Percentiles rank a stretch among this genome's conserved stretches.
Evolutionary conservation across 2,113 vertebrate genomes (phyloP).

Genomic region (Sclerurus mexicanus): DNA sequence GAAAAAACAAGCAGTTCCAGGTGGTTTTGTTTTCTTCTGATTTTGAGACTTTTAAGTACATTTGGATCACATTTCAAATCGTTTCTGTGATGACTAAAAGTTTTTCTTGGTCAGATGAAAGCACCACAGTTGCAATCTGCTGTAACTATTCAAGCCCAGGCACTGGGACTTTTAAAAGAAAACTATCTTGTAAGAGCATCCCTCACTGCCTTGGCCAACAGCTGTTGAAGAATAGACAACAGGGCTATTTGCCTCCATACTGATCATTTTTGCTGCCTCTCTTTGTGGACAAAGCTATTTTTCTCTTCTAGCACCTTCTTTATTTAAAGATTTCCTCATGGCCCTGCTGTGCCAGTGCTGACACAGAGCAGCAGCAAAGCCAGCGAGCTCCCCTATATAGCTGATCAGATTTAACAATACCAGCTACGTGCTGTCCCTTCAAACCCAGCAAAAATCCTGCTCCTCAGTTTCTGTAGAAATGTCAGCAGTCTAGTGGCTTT

Average conservation of each 20-base stretch:
- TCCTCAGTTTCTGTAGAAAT: neutral
- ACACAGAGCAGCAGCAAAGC: neutral
- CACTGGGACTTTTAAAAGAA: neutral
- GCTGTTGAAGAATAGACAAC: neutral
- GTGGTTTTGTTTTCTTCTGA: neutral
- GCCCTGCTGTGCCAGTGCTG: neutral
- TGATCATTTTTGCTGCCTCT: neutral
- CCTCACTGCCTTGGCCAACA: neutral
- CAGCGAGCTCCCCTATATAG: neutral
- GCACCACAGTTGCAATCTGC: neutral
- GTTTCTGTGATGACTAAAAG: neutral
- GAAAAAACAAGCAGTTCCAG: neutral
- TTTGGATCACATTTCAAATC: neutral
- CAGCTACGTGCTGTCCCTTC: neutral
- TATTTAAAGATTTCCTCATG: neutral
- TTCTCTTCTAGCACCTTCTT: neutral
- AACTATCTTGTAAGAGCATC: neutral
- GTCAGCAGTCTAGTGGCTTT: neutral
- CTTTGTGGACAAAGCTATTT: neutral
- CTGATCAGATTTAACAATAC: neutral
- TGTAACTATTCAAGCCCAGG: neutral
- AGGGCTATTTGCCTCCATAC: neutral
- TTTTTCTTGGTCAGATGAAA: neutral
- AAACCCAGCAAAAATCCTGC: neutral
- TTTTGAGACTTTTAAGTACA: neutral